Conservation (phyloP, 2,888 invertebrate genomes). For the Drosophila parthenogenetica region DNA sequence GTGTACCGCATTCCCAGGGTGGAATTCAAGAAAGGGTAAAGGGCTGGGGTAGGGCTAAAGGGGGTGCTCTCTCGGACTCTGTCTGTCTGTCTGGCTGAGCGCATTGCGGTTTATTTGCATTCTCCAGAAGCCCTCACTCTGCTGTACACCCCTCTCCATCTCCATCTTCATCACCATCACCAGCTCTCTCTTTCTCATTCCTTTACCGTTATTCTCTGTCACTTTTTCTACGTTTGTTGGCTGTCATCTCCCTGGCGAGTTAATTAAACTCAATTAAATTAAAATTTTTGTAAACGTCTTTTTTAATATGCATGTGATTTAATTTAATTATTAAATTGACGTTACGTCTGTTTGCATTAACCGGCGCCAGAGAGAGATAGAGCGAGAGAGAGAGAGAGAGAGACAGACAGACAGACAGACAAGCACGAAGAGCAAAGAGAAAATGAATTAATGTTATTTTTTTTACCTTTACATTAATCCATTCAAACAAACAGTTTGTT, state of each 20-base stretch:
- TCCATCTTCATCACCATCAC: no score
- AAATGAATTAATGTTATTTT: neutral
- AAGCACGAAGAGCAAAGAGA: neutral
- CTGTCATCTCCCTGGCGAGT: conserved; percentile 82
- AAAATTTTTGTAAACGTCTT: conserved; percentile 76
- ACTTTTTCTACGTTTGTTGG: conserved; percentile 53
- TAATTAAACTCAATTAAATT: conserved; percentile 85
- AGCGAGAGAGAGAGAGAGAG: neutral
- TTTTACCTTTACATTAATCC: neutral
- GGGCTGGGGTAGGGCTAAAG: neutral
- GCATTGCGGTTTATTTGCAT: conserved; percentile 52
- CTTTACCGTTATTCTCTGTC: neutral
- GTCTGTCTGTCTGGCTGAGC: conserved; percentile 16
- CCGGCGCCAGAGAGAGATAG: conserved; percentile 4
- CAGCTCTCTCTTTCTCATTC: neutral
- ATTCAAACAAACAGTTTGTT: no score
- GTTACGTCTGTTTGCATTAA: conserved; percentile 67
- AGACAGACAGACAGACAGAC: neutral
- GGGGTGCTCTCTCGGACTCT: neutral
- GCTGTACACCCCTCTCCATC: neutral
- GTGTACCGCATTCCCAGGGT: neutral
- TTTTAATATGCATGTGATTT: conserved; percentile 82
- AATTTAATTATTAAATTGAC: conserved; percentile 79
- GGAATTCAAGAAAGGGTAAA: neutral
- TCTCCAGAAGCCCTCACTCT: neutral